A percentile compares a stretch with the other conserved stretches of the same genome.
Conservation (phyloP, 2,113 vertebrate genomes). For the Nycticebus coucang region DNA sequence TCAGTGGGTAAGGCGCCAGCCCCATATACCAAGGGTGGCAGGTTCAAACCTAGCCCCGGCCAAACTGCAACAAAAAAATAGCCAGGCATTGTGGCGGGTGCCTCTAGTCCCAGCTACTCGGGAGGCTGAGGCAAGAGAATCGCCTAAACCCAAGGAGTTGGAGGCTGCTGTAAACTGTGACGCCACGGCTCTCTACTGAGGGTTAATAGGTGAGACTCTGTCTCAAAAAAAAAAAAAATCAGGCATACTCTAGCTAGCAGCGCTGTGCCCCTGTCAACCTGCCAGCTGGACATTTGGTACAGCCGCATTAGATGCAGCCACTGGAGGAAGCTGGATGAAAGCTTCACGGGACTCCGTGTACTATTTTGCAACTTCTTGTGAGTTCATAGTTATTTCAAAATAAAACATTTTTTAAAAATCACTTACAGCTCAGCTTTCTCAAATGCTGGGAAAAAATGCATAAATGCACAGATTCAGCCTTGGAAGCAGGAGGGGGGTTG, state of each 20-base stretch:
- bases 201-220: too few relatives aligned
- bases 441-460: background rate
- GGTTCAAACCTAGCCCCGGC: too few relatives aligned
- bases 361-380: slow-evolving; percentile 47
- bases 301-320: background rate
- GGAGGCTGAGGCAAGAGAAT: too few relatives aligned
- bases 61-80: too few relatives aligned
- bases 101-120: too few relatives aligned
- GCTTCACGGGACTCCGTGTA: background rate
- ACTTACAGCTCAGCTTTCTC: background rate
- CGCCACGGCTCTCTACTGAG: too few relatives aligned
- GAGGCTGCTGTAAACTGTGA: too few relatives aligned
- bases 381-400: slow-evolving; percentile 43
- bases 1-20: too few relatives aligned
- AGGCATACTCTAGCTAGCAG: background rate
- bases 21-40: too few relatives aligned
- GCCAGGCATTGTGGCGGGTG: too few relatives aligned
- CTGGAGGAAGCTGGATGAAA: background rate
- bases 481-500: background rate
- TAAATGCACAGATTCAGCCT: background rate
- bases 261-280: background rate
- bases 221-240: background rate
- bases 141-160: too few relatives aligned
- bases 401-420: background rate
- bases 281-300: background rate